Conservation (phyloP, 2,113 vertebrate genomes). For the Peromyscus maniculatus region DNA sequence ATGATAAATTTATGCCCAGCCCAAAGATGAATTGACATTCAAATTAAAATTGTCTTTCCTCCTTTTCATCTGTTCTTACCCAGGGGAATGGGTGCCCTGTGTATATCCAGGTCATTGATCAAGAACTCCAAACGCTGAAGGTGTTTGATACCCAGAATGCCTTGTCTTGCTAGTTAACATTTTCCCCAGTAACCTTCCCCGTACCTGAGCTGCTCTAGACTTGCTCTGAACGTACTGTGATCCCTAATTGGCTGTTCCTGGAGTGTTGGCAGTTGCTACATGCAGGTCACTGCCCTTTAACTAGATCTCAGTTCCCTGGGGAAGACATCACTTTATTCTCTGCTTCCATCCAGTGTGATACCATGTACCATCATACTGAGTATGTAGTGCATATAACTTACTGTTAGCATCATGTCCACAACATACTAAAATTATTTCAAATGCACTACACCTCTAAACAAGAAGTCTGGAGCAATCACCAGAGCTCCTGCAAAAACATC, state of each 20-base stretch:
- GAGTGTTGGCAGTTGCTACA: not conserved
- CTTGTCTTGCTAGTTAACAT: not conserved
- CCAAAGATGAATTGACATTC: slow-evolving; percentile 82
- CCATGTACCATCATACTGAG: not conserved
- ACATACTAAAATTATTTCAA: slow-evolving; percentile 1
- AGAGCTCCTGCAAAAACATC: not conserved
- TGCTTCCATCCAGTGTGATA: not conserved
- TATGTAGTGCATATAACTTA: not conserved
- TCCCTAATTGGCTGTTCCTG: not conserved
- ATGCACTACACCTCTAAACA: not conserved
- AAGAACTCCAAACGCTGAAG: slow-evolving; percentile 60
- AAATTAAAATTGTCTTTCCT: slow-evolving; percentile 83
- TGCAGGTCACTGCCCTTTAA: not conserved
- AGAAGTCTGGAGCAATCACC: not conserved
- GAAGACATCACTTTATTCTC: not conserved
- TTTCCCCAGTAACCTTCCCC: not conserved
- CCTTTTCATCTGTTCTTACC: slow-evolving; percentile 51
- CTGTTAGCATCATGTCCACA: not conserved
- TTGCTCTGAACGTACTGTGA: not conserved
- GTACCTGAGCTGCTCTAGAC: not conserved
- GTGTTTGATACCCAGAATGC: not conserved
- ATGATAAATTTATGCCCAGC: slow-evolving; percentile 73
- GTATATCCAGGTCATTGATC: slow-evolving; percentile 81
- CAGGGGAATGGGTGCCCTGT: slow-evolving; percentile 59
- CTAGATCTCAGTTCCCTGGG: not conserved